These are phyloP conservation scores for Drosophila phalerata DNA, from an alignment of 2,888 invertebrate genomes.

Conservation along the genomic window DNA sequence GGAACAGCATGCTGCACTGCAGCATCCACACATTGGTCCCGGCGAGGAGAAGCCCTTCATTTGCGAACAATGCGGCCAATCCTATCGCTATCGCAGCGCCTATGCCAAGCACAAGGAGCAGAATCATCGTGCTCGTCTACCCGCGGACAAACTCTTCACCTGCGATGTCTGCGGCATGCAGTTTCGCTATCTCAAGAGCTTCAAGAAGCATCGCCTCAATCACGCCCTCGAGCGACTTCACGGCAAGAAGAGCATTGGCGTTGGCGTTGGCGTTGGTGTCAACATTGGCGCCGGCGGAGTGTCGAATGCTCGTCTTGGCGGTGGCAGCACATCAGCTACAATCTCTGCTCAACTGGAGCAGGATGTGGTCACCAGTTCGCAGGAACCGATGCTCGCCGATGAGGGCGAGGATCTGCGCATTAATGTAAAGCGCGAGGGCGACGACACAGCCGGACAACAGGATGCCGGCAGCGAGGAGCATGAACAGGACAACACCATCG, in stretches of 20 bases:
- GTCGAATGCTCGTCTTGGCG: conserved; percentile 5
- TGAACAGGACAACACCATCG: conserved; percentile 91
- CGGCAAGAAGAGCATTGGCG: conserved; percentile 87
- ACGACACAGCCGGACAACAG: conserved; percentile 87
- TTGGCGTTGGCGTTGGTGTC: conserved; percentile 41
- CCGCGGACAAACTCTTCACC: conserved; percentile 95
- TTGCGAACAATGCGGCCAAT: conserved; percentile 96
- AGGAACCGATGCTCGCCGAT: conserved; percentile 88
- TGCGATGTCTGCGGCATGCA: conserved; percentile 97
- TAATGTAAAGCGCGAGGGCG: conserved; percentile 86
- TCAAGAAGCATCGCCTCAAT: conserved; percentile 95
- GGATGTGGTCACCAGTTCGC: conserved; percentile 91
- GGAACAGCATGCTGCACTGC: conserved; percentile 93
- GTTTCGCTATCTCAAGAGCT: conserved; percentile 94
- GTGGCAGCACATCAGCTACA: conserved; percentile 15
- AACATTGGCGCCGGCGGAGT: conserved; percentile 29
- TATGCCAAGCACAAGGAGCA: conserved; percentile 94
- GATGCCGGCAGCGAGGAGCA: conserved; percentile 87
- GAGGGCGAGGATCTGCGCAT: conserved; percentile 88
- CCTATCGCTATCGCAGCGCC: conserved; percentile 94
- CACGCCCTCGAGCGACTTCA: conserved; percentile 94
- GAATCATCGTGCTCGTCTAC: conserved; percentile 94
- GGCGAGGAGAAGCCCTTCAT: conserved; percentile 95
- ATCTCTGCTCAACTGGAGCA: conserved; percentile 80
- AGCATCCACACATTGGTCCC: conserved; percentile 89